phyloP scores from a whole-genome alignment of 2,113 vertebrate species.

The Bubalus kerabau region DNA sequence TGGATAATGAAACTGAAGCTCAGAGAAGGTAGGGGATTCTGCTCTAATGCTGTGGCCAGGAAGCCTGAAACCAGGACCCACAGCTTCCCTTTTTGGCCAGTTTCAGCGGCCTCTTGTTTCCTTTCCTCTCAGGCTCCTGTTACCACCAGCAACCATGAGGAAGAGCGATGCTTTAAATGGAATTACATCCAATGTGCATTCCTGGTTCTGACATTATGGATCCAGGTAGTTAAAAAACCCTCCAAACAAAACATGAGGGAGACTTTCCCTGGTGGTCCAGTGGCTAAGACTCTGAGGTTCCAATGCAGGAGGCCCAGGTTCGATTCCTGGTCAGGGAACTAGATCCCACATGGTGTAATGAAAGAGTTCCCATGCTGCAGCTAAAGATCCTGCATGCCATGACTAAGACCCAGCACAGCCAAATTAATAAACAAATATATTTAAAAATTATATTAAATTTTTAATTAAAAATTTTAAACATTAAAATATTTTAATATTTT shows the following conservation, averaged over 20 bases:
- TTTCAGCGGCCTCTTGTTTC: background rate
- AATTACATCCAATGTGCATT: fast-evolving
- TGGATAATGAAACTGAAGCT: background rate
- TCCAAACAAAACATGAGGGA: background rate
- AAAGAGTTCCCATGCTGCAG: background rate
- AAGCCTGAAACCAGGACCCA: background rate
- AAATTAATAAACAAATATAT: background rate
- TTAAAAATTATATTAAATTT: no score
- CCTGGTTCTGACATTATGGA: no score
- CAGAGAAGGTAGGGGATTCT: background rate
- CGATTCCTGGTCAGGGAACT: background rate
- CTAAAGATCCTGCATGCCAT: background rate
- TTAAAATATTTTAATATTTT: no score
- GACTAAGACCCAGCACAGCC: background rate
- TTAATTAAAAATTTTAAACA: no score
- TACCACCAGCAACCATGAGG: fast-evolving
- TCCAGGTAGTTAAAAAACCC: background rate
- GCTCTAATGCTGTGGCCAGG: fast-evolving
- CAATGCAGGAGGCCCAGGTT: background rate
- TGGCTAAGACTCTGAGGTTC: background rate
- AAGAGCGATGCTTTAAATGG: background rate
- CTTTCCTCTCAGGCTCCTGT: background rate
- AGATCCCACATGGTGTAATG: background rate
- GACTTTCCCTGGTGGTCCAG: background rate
- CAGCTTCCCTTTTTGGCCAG: background rate